phyloP scores from a whole-genome alignment of 2,888 invertebrate species.

The Nineta flava region DNA sequence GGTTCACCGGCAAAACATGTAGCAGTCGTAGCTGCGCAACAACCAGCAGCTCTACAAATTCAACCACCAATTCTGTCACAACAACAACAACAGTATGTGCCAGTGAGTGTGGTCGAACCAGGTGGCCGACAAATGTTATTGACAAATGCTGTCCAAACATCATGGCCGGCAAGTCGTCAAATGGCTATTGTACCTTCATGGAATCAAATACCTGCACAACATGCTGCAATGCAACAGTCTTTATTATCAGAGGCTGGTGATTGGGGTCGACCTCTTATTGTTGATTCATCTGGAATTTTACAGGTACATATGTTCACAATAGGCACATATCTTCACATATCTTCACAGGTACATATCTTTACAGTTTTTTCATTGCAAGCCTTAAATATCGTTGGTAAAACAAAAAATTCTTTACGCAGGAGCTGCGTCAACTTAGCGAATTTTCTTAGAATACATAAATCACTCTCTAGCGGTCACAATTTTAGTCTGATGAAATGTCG shows the following conservation, averaged over 20 bases:
- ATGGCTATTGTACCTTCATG: constrained; percentile 73
- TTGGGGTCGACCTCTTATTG: constrained; percentile 60
- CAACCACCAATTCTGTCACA: constrained; percentile 69
- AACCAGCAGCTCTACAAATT: constrained; percentile 53
- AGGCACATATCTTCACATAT: background rate
- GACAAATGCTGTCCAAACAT: constrained; percentile 53
- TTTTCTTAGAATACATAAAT: no score
- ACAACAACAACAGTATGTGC: constrained; percentile 77
- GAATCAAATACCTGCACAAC: constrained; percentile 56
- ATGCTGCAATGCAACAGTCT: constrained; percentile 43
- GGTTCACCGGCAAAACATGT: constrained; percentile 56
- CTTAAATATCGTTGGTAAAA: background rate
- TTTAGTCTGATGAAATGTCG: no score
- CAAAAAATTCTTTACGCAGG: no score
- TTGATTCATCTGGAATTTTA: constrained; percentile 57
- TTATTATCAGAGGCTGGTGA: constrained; percentile 42
- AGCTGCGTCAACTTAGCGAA: no score
- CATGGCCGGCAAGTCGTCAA: constrained; percentile 58
- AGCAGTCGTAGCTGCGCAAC: constrained; percentile 43
- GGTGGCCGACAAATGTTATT: constrained; percentile 64
- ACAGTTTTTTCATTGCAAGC: background rate
- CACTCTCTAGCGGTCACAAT: no score
- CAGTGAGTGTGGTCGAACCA: constrained; percentile 86
- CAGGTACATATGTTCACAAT: constrained; percentile 37
- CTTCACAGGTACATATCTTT: background rate